Evolutionary conservation across 2,888 invertebrate genomes (phyloP), one percentile per base, ranked within the genome.

Genomic region (Nephrocerus scutellatus): DNA sequence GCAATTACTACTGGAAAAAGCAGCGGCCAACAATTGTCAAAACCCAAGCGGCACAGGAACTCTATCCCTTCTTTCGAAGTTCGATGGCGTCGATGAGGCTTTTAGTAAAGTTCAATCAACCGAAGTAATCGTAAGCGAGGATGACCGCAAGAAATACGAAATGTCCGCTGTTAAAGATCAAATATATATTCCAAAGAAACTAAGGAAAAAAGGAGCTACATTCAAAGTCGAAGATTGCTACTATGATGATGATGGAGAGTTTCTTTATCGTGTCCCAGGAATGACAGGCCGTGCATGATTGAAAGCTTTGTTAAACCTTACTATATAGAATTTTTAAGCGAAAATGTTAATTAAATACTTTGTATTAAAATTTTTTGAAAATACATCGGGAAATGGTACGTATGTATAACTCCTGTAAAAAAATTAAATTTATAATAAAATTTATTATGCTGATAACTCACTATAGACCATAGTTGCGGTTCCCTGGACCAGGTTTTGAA

Each of bases 161-260:
- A 60, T 66, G 41, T 49, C 43, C 2, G 48, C 44, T 16, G 44
- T 59, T 0, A 62, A 65, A 43, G 74, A 78, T 46, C 71, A 70
- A 55, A 84, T 88, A 44, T 71, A 72, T 49, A 84, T 88, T 46
- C 85, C 87, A 4, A 75, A 74, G 51, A 74, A 77, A 35, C 70
- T 77, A 22, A 74, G 73, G 50, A 77, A 76, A 50, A 66, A 62
- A 54, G 82, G 79, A 18, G 77, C 74, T 28, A 79, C 80, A 7
- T 88, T 84, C 57, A 81, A 80, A 67, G 72, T 86, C 0, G 76
- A 81, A 47, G 84, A 88, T 65, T 82, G 82, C 53, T 89, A 79
- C 61, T 89, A 88, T 65, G 84, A 86, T 58, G 74, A 79, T 60
- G 82, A 86, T 71, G 88, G 88, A 0, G 73, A 72, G 59, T 85